These are phyloP conservation scores for Simalia tracyae DNA, from an alignment of 2,797 vertebrate genomes.

Conservation along the genomic window DNA sequence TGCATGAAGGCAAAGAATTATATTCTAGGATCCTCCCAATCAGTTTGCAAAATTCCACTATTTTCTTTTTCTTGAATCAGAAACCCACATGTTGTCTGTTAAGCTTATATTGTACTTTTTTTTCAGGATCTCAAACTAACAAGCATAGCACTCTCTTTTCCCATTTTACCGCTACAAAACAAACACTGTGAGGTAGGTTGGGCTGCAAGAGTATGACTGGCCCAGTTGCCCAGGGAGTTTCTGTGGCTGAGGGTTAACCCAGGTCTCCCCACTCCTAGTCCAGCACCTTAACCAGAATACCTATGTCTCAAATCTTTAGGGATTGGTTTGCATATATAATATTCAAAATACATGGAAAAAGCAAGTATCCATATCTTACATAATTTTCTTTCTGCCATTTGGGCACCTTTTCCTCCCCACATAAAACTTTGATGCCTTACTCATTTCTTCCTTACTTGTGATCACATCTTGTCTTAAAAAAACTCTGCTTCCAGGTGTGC, in stretches of 20 bases:
- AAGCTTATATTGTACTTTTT: too few species aligned
- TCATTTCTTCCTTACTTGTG: not conserved
- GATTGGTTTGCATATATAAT: not conserved
- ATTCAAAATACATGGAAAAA: not conserved
- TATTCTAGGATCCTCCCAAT: not conserved
- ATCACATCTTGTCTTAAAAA: not conserved
- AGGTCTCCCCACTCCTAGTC: not conserved
- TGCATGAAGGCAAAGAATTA: not conserved
- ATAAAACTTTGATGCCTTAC: not conserved
- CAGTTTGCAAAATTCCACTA: not conserved
- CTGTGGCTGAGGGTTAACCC: not conserved
- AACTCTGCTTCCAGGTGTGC: not conserved
- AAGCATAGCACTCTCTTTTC: too few species aligned
- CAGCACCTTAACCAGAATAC: not conserved
- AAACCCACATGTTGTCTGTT: too few species aligned
- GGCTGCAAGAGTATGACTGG: too few species aligned
- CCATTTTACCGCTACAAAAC: too few species aligned
- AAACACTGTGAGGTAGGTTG: too few species aligned
- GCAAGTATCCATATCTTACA: not conserved
- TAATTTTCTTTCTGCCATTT: not conserved
- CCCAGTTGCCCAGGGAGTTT: not conserved
- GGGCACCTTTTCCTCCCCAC: not conserved
- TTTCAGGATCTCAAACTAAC: too few species aligned
- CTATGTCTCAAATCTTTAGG: not conserved
- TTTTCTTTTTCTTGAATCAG: not conserved